Conservation (phyloP, 2,797 vertebrate genomes). For the Aphelocoma californica region DNA sequence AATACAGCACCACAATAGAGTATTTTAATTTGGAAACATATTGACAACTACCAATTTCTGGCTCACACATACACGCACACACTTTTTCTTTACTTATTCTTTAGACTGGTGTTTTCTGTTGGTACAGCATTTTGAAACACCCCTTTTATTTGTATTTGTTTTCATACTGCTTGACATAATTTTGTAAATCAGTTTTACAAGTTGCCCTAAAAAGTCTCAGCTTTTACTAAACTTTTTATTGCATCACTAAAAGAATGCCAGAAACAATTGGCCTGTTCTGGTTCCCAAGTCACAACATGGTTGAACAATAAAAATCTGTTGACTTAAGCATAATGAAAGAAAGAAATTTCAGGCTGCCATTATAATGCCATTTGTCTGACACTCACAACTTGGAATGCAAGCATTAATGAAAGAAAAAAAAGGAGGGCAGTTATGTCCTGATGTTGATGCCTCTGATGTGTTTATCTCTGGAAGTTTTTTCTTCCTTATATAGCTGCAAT, state of each 20-base stretch:
- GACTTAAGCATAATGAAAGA: not conserved
- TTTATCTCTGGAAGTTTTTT: not conserved
- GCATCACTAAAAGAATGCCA: not conserved
- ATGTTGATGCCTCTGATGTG: not conserved
- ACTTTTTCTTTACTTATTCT: not conserved
- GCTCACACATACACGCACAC: not conserved
- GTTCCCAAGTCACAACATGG: not conserved
- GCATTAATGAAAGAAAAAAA: not conserved
- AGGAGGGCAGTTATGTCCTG: not conserved
- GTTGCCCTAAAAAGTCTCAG: not conserved
- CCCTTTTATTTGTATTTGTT: conserved; percentile 11
- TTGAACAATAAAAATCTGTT: conserved; percentile 7
- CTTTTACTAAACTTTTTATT: not conserved
- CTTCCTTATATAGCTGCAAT: not conserved
- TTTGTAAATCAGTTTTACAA: not conserved
- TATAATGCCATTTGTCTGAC: not conserved
- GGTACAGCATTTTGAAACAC: not conserved
- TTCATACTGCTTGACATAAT: not conserved
- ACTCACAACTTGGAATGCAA: not conserved
- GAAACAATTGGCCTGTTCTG: not conserved
- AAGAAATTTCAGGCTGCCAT: not conserved
- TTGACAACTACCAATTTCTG: not conserved
- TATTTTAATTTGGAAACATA: conserved; percentile 1
- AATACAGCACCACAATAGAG: not conserved
- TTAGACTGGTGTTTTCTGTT: not conserved